A percentile compares a stretch with the other conserved stretches of the same genome.
phyloP scores from a whole-genome alignment of 1,140 invertebrate species.

The Bombus turneri region DNA sequence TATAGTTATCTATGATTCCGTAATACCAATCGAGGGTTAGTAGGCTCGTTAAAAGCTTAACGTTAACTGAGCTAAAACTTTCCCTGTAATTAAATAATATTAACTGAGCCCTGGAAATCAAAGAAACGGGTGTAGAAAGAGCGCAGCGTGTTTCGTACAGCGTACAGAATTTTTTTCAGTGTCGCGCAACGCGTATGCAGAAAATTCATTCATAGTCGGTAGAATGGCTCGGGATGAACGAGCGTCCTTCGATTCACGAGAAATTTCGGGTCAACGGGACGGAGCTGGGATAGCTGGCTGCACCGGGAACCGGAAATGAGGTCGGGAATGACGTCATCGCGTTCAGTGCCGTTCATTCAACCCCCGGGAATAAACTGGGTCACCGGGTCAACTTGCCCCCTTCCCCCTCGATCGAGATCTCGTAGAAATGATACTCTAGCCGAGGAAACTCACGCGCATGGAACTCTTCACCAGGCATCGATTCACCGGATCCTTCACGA shows the following conservation, averaged over 20 bases:
- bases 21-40: no score
- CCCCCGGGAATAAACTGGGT: conserved; percentile 74
- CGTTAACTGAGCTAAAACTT: background rate
- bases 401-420: background rate
- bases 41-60: background rate
- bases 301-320: conserved; percentile 77
- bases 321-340: conserved; percentile 77
- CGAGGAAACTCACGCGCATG: conserved; percentile 3
- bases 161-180: background rate
- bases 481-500: background rate
- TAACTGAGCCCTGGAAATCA: background rate
- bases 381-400: conserved; percentile 57
- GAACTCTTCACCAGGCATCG: background rate
- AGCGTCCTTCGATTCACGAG: conserved; percentile 76
- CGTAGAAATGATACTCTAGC: conserved; percentile 40
- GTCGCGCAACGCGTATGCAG: conserved; percentile 18
- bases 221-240: conserved; percentile 69
- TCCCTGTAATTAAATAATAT: background rate
- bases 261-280: conserved; percentile 74
- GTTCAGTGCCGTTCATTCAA: conserved; percentile 76
- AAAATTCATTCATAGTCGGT: conserved; percentile 65
- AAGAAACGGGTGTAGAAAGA: background rate
- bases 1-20: no score
- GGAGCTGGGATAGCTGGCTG: conserved; percentile 69
- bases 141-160: background rate